Base-by-base conservation (phyloP, 2,888 invertebrate species). In the Drosophila siamana region DNA sequence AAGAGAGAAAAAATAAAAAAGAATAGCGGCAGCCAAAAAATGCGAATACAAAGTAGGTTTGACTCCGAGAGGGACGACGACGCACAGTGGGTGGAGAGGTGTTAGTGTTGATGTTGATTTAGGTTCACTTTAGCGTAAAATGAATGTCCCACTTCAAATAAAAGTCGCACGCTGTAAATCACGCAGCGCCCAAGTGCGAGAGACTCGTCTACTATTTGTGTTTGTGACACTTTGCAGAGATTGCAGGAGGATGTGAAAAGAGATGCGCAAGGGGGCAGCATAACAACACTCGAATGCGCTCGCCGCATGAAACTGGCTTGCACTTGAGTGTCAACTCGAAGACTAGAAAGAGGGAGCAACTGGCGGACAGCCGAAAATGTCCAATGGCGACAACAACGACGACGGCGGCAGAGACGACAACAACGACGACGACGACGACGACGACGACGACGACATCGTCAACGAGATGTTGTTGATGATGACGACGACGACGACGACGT, bases 111-210 rank as follows among this genome's bases (percentile, higher is more conserved):
- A 47, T 80, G 82, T 86, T 86, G 86, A 86, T 86, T 86, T 88
- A 86, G 87, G 87, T 86, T 86, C 86, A 87, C 82, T 84, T 87
- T 75, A 78, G 80, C 80, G 86, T 81, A 75, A 86, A 86, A 86
- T 86, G 85, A 86, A 86, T 88, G 86, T 80, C 78, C 86, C 88
- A 86, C 86, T 86, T 86, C 86, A 86, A 86, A 86, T 86, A 86
- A 86, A 85, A 86, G 88, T 88, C 86, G 83, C 85, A 86, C 78
- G 77, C 85, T 78, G 85, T 85, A 85, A 85, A 85, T 87, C 88
- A 85, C 87, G 84, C 78, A 76, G 81, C 76, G 57, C 55, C 68
- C 76, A 73, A 73, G 60, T 57, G 76, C 70, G 40, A 63, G 57
- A 62, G 33, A 44, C 13, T 26, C 46, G 44, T 57, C 38, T 26